Evolutionary conservation across 2,797 vertebrate species (phyloP).

Genomic region (Iguana delicatissima): DNA sequence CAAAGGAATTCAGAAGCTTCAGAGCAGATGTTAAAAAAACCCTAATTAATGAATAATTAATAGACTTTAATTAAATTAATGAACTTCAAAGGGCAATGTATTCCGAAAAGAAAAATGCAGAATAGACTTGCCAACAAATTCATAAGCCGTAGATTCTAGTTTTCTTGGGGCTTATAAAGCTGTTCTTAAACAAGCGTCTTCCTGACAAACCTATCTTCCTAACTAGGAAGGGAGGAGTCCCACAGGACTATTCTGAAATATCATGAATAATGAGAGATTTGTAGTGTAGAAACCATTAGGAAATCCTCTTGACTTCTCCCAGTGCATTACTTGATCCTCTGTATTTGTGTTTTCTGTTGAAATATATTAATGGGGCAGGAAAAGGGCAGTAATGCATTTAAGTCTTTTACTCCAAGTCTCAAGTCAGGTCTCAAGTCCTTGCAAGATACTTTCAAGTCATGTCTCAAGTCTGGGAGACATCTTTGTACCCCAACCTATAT

Average conservation of each 20-base stretch:
- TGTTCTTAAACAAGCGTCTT: neutral
- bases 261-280: too few species aligned
- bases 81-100: neutral
- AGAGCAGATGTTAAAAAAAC: neutral
- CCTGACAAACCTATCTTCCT: neutral
- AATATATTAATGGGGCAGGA: neutral
- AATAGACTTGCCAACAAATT: neutral
- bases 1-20: neutral
- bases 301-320: neutral
- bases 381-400: too few species aligned
- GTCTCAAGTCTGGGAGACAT: too few species aligned
- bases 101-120: neutral
- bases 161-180: neutral
- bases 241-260: neutral
- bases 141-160: neutral
- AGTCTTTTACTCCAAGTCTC: too few species aligned
- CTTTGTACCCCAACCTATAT: too few species aligned
- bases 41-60: neutral
- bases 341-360: neutral
- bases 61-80: neutral
- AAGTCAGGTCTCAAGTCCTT: too few species aligned
- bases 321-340: neutral
- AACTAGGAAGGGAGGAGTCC: too few species aligned
- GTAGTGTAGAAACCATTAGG: neutral
- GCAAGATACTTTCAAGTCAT: too few species aligned